Base-by-base conservation (phyloP, 2,888 invertebrate genomes). In the Hemicrepidius hirtus region DNA sequence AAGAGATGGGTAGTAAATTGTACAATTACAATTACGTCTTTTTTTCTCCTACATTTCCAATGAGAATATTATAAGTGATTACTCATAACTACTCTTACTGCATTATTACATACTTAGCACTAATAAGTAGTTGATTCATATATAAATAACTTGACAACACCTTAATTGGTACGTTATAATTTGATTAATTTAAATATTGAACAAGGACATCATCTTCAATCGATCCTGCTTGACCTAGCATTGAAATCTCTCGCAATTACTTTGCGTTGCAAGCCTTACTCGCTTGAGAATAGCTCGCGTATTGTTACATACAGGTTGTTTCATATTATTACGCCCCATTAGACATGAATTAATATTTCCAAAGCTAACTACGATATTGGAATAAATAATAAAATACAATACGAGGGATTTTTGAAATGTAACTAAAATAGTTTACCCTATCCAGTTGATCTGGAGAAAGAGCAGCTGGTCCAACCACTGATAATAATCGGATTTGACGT, bases 391-490 rank as follows among this genome's bases (percentile, higher is more conserved):
- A n/a, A n/a, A n/a, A n/a, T n/a, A n/a, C n/a, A n/a, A n/a, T n/a
- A n/a, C n/a, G n/a, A n/a, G n/a, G n/a, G n/a, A n/a, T n/a, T n/a
- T n/a, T n/a, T n/a, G n/a, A n/a, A n/a, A n/a, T n/a, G n/a, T n/a
- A n/a, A n/a, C n/a, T n/a, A n/a, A n/a, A n/a, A n/a, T n/a, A n/a
- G n/a, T n/a, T n/a, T 86, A 96, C 95, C 83, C 95, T 90, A 79
- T 95, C 95, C 7, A 95, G 87, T 81, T 95, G 94, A 82, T 95
- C 95, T 9, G 94, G 92, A 0, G 95, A 92, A 60, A 97, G 85
- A 0, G 95, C 95, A 44, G 95, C 92, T 2, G 95, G 94, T 10
- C 97, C 97, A 16, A 95, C 94, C 73, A 93, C 92, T 6, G 95
- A 92, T 35, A 96, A 89, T 76, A 93, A 89, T 78, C 91, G 88